phyloP scores from a whole-genome alignment of 2,888 invertebrate genomes.

The Ephialtes manifestator region DNA sequence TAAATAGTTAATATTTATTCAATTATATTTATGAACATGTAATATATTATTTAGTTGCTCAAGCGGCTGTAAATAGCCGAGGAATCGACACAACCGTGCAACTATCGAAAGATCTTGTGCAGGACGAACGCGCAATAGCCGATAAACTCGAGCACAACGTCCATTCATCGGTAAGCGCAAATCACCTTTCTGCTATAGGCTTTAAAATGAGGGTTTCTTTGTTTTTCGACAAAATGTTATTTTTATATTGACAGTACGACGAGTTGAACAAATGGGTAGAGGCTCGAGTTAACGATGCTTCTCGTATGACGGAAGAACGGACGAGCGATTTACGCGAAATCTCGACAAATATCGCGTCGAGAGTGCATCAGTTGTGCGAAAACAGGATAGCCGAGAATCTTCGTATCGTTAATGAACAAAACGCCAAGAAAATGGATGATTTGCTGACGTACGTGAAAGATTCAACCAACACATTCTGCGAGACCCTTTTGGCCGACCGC shows the following conservation, averaged over 20 bases:
- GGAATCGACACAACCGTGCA: slow-evolving; percentile 74
- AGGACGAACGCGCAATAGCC: slow-evolving; percentile 69
- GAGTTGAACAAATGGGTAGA: slow-evolving; percentile 77
- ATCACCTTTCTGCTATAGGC: background rate
- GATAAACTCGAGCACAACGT: slow-evolving; percentile 73
- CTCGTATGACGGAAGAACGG: slow-evolving; percentile 74
- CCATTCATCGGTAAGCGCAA: slow-evolving; percentile 75
- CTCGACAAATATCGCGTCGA: slow-evolving; percentile 73
- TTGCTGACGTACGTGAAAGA: slow-evolving; percentile 74
- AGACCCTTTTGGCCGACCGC: slow-evolving; percentile 72
- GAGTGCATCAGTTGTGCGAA: slow-evolving; percentile 76
- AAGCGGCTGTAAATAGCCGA: slow-evolving; percentile 68
- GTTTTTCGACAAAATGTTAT: background rate
- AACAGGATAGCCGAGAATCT: slow-evolving; percentile 79
- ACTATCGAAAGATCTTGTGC: slow-evolving; percentile 75
- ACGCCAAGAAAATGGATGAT: slow-evolving; percentile 75
- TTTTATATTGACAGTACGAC: slow-evolving; percentile 72
- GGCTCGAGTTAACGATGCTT: slow-evolving; percentile 72
- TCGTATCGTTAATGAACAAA: slow-evolving; percentile 71
- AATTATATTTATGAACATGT: background rate
- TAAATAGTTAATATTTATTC: slow-evolving; percentile 15
- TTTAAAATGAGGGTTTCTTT: background rate
- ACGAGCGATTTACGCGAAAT: slow-evolving; percentile 71
- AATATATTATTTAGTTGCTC: slow-evolving; percentile 69
- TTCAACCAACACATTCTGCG: slow-evolving; percentile 74